Base-by-base conservation (phyloP, 1,140 invertebrate genomes). In the Condylostylus longicornis region DNA sequence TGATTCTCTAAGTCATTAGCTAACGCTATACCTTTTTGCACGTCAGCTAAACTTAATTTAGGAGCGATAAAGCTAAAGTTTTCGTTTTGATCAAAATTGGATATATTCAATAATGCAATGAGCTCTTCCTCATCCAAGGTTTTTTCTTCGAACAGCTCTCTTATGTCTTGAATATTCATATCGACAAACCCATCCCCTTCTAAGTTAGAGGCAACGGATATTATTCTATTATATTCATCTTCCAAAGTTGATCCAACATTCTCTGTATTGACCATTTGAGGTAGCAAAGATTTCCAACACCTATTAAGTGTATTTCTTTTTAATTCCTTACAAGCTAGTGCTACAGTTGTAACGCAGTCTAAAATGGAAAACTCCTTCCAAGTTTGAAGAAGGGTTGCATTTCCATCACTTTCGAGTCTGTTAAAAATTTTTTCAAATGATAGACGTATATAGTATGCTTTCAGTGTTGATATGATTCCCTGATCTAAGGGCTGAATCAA, bases 111-210 rank as follows among this genome's bases (percentile, higher is more conserved):
- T n/a, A n/a, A n/a, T n/a, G n/a, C n/a, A n/a, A n/a, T n/a, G n/a
- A n/a, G n/a, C n/a, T n/a, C n/a, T n/a, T n/a, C n/a, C n/a, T n/a
- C n/a, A n/a, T n/a, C n/a, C 17, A 40, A 37, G 35, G 21, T 27
- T 12, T 40, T 17, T 41, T 43, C 42, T 37, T 32, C 42, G 38
- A 30, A 35, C 18, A 42, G 41, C 37, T 42, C 40, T 44, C 35
- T 28, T 29, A 41, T 21, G 20, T 41, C 35, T 37, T 37, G 17
- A 37, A 25, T 25, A 37, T 28, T 22, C 29, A 41, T 37, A 36
- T 48, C 42, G 14, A 43, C 27, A 29, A 51, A 51, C 36, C 42
- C 45, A 44, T 51, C 47, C 20, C 45, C 37, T 8, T 37, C 32
- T 28, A 46, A 33, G 30, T 15, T 22, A 31, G 39, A 20, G 15